These are phyloP conservation scores for Ailuropoda melanoleuca DNA, from an alignment of 2,113 vertebrate species.

Conservation along the genomic window DNA sequence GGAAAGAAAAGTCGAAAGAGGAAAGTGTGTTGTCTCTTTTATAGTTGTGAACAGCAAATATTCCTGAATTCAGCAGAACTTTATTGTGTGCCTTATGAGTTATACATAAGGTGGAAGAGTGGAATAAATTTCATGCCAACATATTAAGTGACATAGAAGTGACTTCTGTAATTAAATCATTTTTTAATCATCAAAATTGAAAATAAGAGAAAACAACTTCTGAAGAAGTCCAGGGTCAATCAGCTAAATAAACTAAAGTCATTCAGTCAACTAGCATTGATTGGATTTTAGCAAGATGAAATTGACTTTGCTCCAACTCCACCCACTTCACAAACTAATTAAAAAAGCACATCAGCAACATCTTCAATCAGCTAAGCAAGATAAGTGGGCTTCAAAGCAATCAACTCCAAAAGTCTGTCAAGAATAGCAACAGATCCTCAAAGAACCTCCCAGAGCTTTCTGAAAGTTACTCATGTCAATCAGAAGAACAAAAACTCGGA, in stretches of 20 bases:
- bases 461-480: conserved; percentile 39
- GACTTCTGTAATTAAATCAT: conserved; percentile 78
- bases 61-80: background rate
- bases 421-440: conserved; percentile 58
- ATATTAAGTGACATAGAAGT: conserved; percentile 68
- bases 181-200: conserved; percentile 77
- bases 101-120: background rate
- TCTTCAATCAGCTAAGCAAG: conserved; percentile 80
- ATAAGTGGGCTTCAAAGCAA: conserved; percentile 77
- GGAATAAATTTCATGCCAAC: conserved; percentile 52
- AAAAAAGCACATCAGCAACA: conserved; percentile 74
- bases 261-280: conserved; percentile 81
- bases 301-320: conserved; percentile 82
- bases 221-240: conserved; percentile 78
- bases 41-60: conserved; percentile 1
- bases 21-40: background rate
- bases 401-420: conserved; percentile 53
- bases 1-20: conserved; percentile 29
- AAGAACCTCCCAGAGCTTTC: conserved; percentile 37
- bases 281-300: conserved; percentile 80
- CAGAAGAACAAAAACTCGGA: conserved; percentile 49
- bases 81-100: background rate
- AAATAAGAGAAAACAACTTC: conserved; percentile 80
- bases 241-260: conserved; percentile 82
- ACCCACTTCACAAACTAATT: conserved; percentile 83